Evolutionary conservation across 2,888 invertebrate species (phyloP), one percentile per base, ranked within the genome.

Genomic region (Tipula vernalis): DNA sequence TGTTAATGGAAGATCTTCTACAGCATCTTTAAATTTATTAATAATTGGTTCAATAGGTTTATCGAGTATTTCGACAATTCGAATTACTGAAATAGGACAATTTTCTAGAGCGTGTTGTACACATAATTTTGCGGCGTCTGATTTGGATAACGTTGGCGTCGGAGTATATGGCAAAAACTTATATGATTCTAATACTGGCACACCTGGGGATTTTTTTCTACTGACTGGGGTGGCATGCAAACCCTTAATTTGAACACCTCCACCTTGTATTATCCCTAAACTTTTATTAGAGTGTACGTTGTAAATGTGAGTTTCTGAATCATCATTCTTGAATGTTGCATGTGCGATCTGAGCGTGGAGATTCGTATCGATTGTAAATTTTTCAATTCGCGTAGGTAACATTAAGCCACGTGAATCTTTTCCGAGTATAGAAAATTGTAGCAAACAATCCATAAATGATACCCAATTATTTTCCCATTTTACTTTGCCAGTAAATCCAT

Each of bases 391-490:
- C 0, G 96, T 96, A 0, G 97, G 97, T 0, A 97, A 93, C 89
- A 95, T 93, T 3, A 97, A 93, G 2, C 94, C 94, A 39, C 96
- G 93, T 0, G 94, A 94, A 88, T 95, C 94, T 87, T 94, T 93
- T 36, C 94, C 94, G 36, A 97, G 90, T 86, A 97, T 94, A 89
- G 94, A 94, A 89, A 96, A 94, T 91, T 98, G 98, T 13, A 98
- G 92, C 95, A 98, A 95, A 47, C 96, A 96, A 91, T 98, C 98
- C 92, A 98, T 94, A 91, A 97, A 97, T 2, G 96, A 94, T 6
- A 96, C 95, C 97, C 98, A 98, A 91, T 97, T 96, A 89, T 95
- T 95, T 86, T 94, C 93, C 97, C 97, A 98, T 86, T 93, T 91
- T 6, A 89, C 90, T 90, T 89, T 89, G 4, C 91, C 92, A 41